Evolutionary conservation across 2,888 invertebrate species (phyloP), one percentile per base, ranked within the genome.

Genomic region (Cataglyphis cursor): DNA sequence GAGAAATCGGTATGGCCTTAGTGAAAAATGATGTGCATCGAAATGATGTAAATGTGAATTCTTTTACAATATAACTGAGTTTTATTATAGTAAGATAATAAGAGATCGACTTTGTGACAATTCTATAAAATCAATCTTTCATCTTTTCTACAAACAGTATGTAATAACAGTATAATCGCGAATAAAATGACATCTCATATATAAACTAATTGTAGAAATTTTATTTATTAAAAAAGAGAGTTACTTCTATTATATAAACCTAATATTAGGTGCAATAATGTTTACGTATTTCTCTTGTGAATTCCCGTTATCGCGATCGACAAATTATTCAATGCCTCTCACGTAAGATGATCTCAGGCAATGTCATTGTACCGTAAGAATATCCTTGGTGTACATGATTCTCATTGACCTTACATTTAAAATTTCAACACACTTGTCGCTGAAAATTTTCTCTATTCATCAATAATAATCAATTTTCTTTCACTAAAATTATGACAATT

Each of bases 301-400:
- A 21, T 12, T 57, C 21, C 57, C 57, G 57, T 57, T 57, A 57
- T 12, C 21, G 57, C 57, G n/a, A 57, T 21, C 57, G n/a, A 54
- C n/a, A 5, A 57, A 57, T 57, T 57, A 57, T 57, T 57, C 21
- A 57, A 51, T 57, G 57, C 57, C 12, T 57, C 21, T 57, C 57
- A 21, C 57, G 57, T 57, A 57, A 57, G 9, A 57, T 57, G 57
- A 21, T 57, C 21, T 57, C 21, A 57, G 21, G 21, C 57, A 57
- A 57, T 21, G 21, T 57, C 12, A 21, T 57, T 57, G 57, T 57
- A 57, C 57, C 57, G 57, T 57, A 57, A 57, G 57, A 57, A 57
- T 51, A 51, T 57, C 57, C 57, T 21, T 57, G 21, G 4, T 31
- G 31, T 31, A 31, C 44, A 44, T n/a, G 8, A 21, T 51, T 70